Percentiles rank a stretch among this genome's conserved stretches.
Conservation (phyloP, 2,113 vertebrate species). For the Neomonachus schauinslandi region DNA sequence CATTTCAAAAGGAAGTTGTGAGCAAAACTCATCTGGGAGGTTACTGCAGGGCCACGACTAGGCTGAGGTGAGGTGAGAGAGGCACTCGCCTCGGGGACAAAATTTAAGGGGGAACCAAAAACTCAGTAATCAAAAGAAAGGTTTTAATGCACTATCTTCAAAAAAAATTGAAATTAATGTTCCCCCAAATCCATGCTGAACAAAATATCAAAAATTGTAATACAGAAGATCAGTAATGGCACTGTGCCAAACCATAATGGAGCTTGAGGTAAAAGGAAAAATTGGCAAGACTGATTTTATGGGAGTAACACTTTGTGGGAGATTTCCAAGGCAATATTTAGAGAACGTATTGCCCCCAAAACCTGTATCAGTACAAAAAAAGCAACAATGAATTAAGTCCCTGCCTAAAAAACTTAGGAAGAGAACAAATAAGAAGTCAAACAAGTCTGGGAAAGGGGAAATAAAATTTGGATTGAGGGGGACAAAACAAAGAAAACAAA, state of each 20-base stretch:
- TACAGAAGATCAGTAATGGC: not conserved
- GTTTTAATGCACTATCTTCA: not conserved
- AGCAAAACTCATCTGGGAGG: slow-evolving; percentile 4
- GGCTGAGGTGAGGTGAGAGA: not conserved
- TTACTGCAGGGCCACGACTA: not conserved
- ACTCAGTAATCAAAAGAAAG: not conserved
- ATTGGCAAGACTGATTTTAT: slow-evolving; percentile 22
- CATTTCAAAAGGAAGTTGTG: slow-evolving; percentile 50
- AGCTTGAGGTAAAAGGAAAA: slow-evolving; percentile 18
- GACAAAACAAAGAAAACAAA: not conserved
- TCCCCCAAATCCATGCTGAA: not conserved
- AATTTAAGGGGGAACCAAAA: not conserved
- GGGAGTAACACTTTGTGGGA: not conserved
- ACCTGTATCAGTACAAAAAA: not conserved
- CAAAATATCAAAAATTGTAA: not conserved
- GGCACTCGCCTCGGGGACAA: not conserved
- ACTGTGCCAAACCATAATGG: not conserved
- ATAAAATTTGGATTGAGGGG: slow-evolving; percentile 11
- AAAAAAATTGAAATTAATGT: slow-evolving; percentile 45
- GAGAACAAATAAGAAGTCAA: not conserved
- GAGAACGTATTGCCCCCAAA: slow-evolving; percentile 17
- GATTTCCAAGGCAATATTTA: slow-evolving; percentile 12
- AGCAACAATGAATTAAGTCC: not conserved
- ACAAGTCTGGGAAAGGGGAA: slow-evolving; percentile 40
- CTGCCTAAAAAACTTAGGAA: slow-evolving; percentile 26